These are phyloP conservation scores for Rhagophthalmus giganteus DNA, from an alignment of 2,888 invertebrate genomes.

Conservation along the genomic window DNA sequence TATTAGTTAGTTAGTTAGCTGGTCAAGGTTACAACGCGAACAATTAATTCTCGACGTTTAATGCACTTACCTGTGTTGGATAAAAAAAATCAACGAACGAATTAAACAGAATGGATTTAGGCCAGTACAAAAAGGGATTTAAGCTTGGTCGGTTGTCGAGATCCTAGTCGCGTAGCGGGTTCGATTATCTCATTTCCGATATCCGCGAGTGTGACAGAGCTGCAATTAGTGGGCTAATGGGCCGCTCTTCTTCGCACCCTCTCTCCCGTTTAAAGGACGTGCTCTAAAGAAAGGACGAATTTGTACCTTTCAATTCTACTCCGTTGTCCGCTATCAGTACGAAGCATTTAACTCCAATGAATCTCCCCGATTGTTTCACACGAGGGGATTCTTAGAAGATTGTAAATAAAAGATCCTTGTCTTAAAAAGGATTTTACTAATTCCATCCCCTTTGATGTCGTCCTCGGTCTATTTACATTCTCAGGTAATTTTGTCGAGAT, in stretches of 20 bases:
- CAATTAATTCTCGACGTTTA: no score
- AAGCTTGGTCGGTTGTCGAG: conserved; percentile 25
- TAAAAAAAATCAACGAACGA: no score
- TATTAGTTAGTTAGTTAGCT: no score
- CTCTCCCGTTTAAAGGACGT: conserved; percentile 43
- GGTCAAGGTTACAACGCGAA: no score
- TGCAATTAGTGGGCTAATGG: conserved; percentile 52
- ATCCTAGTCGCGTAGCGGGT: conserved; percentile 47
- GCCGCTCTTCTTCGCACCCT: conserved; percentile 42
- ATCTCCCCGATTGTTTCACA: conserved; percentile 25
- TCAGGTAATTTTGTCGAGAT: background rate
- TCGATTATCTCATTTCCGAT: conserved; percentile 54
- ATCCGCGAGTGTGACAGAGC: conserved; percentile 50
- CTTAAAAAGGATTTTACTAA: background rate
- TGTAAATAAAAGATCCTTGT: conserved; percentile 4
- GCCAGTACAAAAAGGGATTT: conserved; percentile 27
- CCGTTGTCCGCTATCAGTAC: conserved; percentile 31
- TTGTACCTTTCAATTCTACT: conserved; percentile 37
- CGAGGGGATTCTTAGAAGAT: conserved; percentile 7
- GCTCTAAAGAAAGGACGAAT: conserved; percentile 34
- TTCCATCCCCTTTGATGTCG: background rate
- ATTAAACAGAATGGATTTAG: conserved; percentile 19
- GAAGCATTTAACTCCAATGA: conserved; percentile 30
- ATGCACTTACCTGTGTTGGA: no score
- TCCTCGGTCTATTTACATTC: background rate